phyloP scores from a whole-genome alignment of 2,888 invertebrate species.

The Scaptodrosophila latifasciaeformis region DNA sequence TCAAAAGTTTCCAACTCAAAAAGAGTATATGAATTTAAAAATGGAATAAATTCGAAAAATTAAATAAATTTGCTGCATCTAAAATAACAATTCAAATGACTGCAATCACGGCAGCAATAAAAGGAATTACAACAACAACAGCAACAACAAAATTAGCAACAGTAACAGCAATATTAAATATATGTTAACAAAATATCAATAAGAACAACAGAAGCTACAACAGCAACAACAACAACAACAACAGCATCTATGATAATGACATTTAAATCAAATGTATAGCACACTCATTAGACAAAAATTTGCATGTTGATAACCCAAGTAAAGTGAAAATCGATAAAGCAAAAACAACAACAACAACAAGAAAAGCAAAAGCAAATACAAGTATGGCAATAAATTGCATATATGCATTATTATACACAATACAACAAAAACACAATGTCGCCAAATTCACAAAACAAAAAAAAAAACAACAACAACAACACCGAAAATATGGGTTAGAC shows the following conservation, averaged over 20 bases:
- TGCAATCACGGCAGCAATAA: slow-evolving; percentile 4
- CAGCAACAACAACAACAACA: slow-evolving; percentile 12
- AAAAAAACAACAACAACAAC: no score
- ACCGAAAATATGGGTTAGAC: no score
- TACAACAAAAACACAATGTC: slow-evolving; percentile 36
- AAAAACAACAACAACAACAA: slow-evolving; percentile 10
- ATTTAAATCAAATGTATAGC: slow-evolving; percentile 45
- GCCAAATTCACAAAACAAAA: no score
- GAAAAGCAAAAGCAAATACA: no score
- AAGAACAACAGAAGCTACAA: not conserved
- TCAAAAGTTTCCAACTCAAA: no score
- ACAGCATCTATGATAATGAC: slow-evolving; percentile 25
- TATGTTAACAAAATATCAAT: no score
- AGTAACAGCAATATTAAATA: no score
- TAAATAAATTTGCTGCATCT: not conserved
- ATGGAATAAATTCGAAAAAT: no score
- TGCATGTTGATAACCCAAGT: slow-evolving; percentile 29
- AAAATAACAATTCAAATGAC: not conserved
- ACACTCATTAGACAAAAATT: slow-evolving; percentile 46
- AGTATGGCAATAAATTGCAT: slow-evolving; percentile 43
- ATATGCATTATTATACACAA: slow-evolving; percentile 41
- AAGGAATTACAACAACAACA: slow-evolving; percentile 9
- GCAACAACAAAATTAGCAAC: slow-evolving; percentile 6
- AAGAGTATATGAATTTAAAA: no score
- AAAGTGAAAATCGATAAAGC: slow-evolving; percentile 46